Evolutionary conservation across 2,113 vertebrate species (phyloP).

Genomic region (Equus przewalskii): DNA sequence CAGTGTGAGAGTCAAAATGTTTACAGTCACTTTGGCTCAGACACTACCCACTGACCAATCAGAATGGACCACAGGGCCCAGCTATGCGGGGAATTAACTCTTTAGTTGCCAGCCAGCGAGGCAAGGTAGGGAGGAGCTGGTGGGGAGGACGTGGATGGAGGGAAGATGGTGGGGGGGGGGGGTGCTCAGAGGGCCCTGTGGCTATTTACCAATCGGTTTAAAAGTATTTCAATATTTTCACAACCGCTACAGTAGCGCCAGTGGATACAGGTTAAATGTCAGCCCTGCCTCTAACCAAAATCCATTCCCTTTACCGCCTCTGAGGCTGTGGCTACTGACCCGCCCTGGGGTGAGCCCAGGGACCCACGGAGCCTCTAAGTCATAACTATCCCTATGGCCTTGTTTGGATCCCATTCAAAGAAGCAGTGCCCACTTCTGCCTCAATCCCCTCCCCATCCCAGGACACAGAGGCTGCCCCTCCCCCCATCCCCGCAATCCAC

Average conservation of each 20-base stretch:
- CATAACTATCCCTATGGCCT: neutral
- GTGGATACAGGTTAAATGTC: neutral
- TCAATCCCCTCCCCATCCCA: neutral
- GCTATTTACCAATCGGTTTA: neutral
- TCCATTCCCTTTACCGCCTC: neutral
- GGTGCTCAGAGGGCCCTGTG: neutral
- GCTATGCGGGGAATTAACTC: neutral
- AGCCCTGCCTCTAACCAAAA: neutral
- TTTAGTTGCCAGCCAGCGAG: neutral
- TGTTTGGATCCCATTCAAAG: neutral
- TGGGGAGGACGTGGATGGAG: neutral
- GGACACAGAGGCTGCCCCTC: neutral
- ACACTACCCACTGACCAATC: neutral
- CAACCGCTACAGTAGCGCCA: neutral
- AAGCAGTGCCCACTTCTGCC: neutral
- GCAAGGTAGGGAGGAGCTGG: neutral
- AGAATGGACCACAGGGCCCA: neutral
- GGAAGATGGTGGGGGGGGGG: too few species aligned
- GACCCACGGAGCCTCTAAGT: neutral
- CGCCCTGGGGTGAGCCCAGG: neutral
- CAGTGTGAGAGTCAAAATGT: neutral
- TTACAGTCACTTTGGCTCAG: neutral
- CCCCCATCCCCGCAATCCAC: neutral
- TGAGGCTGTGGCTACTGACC: neutral
- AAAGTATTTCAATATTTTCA: neutral